Percentiles rank a stretch among this genome's conserved stretches.
These are phyloP conservation scores for Argyrosomus japonicus DNA, from an alignment of 2,113 vertebrate species.

Conservation along the genomic window DNA sequence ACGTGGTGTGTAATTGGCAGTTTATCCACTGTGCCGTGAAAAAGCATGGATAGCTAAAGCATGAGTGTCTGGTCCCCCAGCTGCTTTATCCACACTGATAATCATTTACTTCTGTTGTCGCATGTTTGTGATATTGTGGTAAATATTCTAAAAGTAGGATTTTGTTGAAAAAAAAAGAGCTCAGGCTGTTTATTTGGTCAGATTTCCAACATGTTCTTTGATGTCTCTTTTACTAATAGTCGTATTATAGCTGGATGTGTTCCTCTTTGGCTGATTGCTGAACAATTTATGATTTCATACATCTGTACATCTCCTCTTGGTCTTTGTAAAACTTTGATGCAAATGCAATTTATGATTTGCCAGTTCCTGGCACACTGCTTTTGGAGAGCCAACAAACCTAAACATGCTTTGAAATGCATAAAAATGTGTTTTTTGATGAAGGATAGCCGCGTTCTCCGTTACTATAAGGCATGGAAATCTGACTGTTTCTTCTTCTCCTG, in stretches of 20 bases:
- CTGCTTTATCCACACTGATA: slow-evolving; percentile 29
- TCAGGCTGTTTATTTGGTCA: neutral
- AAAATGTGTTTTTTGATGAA: slow-evolving; percentile 23
- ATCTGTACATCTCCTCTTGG: slow-evolving; percentile 18
- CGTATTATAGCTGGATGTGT: slow-evolving; percentile 32
- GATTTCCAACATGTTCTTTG: slow-evolving; percentile 5
- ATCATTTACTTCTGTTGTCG: slow-evolving; percentile 21
- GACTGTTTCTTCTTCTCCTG: slow-evolving; percentile 5
- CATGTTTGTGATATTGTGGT: neutral
- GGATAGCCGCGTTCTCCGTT: slow-evolving; percentile 2
- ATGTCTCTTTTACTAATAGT: slow-evolving; percentile 22
- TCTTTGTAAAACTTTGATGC: slow-evolving; percentile 40
- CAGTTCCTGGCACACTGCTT: slow-evolving; percentile 2
- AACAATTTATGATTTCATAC: slow-evolving; percentile 40
- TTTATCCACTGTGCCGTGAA: slow-evolving; percentile 50
- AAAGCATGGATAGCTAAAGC: slow-evolving; percentile 27
- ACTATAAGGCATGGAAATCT: slow-evolving; percentile 34
- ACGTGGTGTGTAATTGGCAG: slow-evolving; percentile 44
- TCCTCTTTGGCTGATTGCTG: slow-evolving; percentile 45
- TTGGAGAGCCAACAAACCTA: slow-evolving; percentile 30
- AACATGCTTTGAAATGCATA: slow-evolving; percentile 37
- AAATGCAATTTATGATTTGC: slow-evolving; percentile 37
- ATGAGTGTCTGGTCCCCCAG: slow-evolving; percentile 12
- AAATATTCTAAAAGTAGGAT: neutral
- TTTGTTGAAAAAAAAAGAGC: slow-evolving; percentile 3